A percentile compares a stretch with the other conserved stretches of the same genome.
Evolutionary conservation across 2,797 vertebrate genomes (phyloP).

Genomic region (Paramormyrops hopkinsi): DNA sequence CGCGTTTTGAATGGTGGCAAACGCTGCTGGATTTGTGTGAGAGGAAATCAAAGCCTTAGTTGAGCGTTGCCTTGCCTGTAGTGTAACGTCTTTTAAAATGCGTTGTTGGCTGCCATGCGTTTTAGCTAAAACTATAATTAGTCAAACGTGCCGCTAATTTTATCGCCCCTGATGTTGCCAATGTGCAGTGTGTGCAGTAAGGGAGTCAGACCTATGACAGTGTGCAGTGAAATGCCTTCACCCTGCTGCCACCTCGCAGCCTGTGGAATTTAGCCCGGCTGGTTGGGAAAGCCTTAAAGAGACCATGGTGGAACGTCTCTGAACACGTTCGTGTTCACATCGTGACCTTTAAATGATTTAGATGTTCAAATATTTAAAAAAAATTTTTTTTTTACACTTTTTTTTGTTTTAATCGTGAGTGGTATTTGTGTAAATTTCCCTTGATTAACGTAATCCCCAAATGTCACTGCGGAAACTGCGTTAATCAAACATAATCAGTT

Average conservation of each 20-base stretch:
- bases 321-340: not conserved
- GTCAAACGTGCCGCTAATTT: not conserved
- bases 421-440: not conserved
- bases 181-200: not conserved
- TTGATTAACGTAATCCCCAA: not conserved
- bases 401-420: not conserved
- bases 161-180: not conserved
- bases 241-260: constrained; percentile 1
- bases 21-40: not conserved
- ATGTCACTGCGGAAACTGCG: not conserved
- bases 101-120: not conserved
- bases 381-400: not conserved
- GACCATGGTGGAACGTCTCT: not conserved
- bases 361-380: not conserved
- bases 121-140: constrained; percentile 20
- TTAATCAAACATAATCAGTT: not conserved
- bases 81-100: not conserved
- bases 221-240: constrained; percentile 23
- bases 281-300: not conserved
- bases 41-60: not conserved
- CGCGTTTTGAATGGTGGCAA: not conserved
- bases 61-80: not conserved
- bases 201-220: constrained; percentile 15
- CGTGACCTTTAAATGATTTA: not conserved
- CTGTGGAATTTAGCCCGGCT: not conserved